Evolutionary conservation across 2,113 vertebrate species (phyloP).

Genomic region (Mola mola): DNA sequence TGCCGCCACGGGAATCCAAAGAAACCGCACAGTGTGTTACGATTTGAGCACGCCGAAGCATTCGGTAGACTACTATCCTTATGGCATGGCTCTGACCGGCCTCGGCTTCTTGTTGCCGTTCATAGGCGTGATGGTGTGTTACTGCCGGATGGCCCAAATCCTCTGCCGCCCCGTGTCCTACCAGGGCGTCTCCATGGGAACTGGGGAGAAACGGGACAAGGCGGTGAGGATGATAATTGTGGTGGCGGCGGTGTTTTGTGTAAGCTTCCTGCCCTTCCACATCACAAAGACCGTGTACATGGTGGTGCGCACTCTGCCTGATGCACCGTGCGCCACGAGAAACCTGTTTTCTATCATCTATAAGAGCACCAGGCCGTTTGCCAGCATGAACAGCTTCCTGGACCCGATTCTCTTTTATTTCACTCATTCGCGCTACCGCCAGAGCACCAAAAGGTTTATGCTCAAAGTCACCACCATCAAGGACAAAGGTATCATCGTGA

Average conservation of each 20-base stretch:
- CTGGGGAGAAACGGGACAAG: constrained; percentile 84
- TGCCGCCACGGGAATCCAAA: constrained; percentile 88
- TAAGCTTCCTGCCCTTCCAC: constrained; percentile 97
- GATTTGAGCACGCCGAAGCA: constrained; percentile 87
- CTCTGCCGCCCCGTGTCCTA: constrained; percentile 83
- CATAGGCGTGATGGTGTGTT: constrained; percentile 87
- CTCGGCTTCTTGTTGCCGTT: constrained; percentile 92
- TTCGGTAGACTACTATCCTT: constrained; percentile 88
- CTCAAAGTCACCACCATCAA: constrained; percentile 84
- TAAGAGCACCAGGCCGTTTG: constrained; percentile 92
- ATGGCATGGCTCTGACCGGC: constrained; percentile 91
- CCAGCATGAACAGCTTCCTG: constrained; percentile 95
- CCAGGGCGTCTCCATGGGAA: constrained; percentile 63
- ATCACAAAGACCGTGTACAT: constrained; percentile 94
- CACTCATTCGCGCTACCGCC: constrained; percentile 88
- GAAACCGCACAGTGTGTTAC: constrained; percentile 96
- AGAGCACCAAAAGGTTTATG: constrained; percentile 83
- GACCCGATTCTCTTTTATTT: constrained; percentile 98
- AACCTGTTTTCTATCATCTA: constrained; percentile 91
- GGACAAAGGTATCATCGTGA: constrained; percentile 56
- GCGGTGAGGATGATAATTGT: constrained; percentile 91
- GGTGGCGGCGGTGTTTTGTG: constrained; percentile 87
- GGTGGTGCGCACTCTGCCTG: constrained; percentile 81
- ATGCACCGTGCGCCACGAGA: constrained; percentile 73
- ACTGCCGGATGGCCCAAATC: constrained; percentile 87